These are phyloP conservation scores for Brachypodius melanocephalos DNA, from an alignment of 2,113 vertebrate genomes.

Conservation along the genomic window DNA sequence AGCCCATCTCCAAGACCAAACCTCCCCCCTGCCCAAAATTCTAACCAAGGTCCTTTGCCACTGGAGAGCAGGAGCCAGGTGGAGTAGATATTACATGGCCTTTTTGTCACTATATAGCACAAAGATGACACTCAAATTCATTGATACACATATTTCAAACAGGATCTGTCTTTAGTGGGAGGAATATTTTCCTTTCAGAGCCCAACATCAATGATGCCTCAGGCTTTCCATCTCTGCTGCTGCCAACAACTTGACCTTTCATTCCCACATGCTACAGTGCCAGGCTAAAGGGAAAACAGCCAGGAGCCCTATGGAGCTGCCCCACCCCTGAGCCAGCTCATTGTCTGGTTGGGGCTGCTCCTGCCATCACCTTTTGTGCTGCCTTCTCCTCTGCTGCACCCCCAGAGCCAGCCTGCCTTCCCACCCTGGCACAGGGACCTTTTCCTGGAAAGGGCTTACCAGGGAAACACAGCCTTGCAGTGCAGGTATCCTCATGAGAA, in stretches of 20 bases:
- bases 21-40: background rate
- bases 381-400: background rate
- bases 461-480: background rate
- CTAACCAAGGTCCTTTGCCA: background rate
- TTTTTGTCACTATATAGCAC: background rate
- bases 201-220: background rate
- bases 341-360: background rate
- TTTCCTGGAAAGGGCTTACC: background rate
- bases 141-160: background rate
- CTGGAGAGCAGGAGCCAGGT: background rate
- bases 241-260: constrained; percentile 12
- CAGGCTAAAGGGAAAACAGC: background rate
- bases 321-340: background rate
- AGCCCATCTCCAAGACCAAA: background rate
- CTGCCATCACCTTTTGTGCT: rapidly evolving
- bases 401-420: background rate
- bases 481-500: background rate
- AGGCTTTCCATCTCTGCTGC: background rate
- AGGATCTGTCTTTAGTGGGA: background rate
- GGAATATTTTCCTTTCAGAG: background rate
- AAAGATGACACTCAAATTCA: background rate
- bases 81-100: background rate
- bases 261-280: background rate
- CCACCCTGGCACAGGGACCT: background rate
- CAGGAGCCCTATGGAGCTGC: background rate